These are phyloP conservation scores for Carollia perspicillata DNA, from an alignment of 2,113 vertebrate genomes.

Conservation along the genomic window DNA sequence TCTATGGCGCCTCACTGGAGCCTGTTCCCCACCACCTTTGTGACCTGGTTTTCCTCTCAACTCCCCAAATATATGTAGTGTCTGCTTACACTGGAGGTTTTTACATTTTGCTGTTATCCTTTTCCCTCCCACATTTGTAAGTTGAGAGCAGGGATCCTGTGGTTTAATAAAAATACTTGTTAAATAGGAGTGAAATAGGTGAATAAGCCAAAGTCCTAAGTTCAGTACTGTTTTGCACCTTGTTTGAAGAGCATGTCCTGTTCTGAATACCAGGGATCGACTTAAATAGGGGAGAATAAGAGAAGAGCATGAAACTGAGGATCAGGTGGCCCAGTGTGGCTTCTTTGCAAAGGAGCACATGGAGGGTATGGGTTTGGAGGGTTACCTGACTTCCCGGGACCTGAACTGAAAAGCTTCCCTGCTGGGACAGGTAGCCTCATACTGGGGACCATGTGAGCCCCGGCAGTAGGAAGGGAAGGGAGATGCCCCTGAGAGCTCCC, in stretches of 20 bases:
- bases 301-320: neutral
- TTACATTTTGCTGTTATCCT: neutral
- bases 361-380: neutral
- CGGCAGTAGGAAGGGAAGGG: too few species aligned
- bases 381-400: neutral
- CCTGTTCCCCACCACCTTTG: neutral
- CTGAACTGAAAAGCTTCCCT: neutral
- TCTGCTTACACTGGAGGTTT: neutral
- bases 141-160: neutral
- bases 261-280: neutral
- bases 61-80: neutral
- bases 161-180: neutral
- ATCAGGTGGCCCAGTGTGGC: rapidly evolving
- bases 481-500: neutral
- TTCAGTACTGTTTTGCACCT: neutral
- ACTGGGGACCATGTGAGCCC: neutral
- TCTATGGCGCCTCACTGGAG: neutral
- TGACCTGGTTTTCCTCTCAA: neutral
- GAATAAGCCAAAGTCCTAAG: neutral
- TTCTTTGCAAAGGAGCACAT: neutral
- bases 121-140: neutral
- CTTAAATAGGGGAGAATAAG: neutral
- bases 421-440: neutral
- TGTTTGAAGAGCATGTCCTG: neutral
- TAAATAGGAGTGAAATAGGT: neutral